Evolutionary conservation across 2,113 vertebrate genomes (phyloP).

Genomic region (Genyomyrus donnyi): DNA sequence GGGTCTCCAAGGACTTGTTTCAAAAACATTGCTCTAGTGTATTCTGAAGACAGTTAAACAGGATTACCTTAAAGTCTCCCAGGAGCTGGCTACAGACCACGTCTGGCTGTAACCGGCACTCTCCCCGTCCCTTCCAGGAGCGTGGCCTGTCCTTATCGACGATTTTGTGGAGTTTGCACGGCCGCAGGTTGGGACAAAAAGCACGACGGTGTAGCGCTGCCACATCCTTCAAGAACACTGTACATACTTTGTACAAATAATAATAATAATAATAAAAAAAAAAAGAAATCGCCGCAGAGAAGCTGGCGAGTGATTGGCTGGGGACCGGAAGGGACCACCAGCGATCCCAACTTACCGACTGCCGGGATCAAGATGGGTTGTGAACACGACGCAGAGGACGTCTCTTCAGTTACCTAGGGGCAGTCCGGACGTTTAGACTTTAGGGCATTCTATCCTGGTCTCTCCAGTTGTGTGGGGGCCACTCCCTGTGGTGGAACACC

Average conservation of each 20-base stretch:
- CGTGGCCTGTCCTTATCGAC: slow-evolving; percentile 81
- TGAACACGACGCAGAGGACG: slow-evolving; percentile 57
- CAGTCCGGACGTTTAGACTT: slow-evolving; percentile 51
- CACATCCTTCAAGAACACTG: slow-evolving; percentile 66
- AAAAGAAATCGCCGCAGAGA: slow-evolving; percentile 24
- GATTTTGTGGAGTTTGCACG: slow-evolving; percentile 88
- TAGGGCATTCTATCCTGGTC: slow-evolving; percentile 45
- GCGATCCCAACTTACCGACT: slow-evolving; percentile 58
- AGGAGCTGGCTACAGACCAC: neutral
- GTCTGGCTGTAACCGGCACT: neutral
- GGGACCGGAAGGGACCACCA: slow-evolving; percentile 49
- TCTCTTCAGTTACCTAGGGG: slow-evolving; percentile 37
- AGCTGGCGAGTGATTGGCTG: slow-evolving; percentile 35
- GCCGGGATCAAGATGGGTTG: slow-evolving; percentile 66
- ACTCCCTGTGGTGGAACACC: slow-evolving; percentile 32
- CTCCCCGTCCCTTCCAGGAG: slow-evolving; percentile 48
- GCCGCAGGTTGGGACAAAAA: slow-evolving; percentile 83
- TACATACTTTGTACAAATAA: slow-evolving; percentile 34
- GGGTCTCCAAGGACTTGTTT: neutral
- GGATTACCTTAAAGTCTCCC: neutral
- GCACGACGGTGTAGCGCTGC: slow-evolving; percentile 77
- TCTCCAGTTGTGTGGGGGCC: slow-evolving; percentile 41
- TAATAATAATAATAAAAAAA: neutral
- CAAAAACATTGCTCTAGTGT: neutral
- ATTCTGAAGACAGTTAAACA: neutral